Base-by-base conservation (phyloP, 2,797 vertebrate genomes). In the Rhadinocentrus ornatus region DNA sequence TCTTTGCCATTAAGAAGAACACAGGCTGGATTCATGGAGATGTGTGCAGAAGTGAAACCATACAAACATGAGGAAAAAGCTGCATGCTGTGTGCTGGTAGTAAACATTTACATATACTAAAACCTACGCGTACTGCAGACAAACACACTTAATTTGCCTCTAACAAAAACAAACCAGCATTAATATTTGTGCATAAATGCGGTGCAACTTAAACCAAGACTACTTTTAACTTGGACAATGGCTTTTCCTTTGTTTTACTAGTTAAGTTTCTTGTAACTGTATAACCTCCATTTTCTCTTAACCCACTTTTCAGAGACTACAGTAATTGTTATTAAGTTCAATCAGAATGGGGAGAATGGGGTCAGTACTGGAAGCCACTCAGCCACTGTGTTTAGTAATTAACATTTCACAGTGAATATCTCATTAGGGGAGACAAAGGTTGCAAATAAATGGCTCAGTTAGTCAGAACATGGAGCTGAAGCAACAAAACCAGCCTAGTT, bases 1-100 rank as follows among this genome's bases (percentile, higher is more conserved):
- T 84, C 75, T 91, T 89, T 93, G 93, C 94, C 93, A 93, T 82
- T 62, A 78, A 89, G 93, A 93, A 93, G 93, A 88, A 93, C 93
- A 94, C 86, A 95, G 92, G 89, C 86, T 46, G 66, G 83, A 89
- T 89, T 87, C 80, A 83, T 82, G 65, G 62, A 93, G 93, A 94
- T 88, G 92, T 84, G 86, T 89, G 76, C 84, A 91, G 84, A 88
- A 94, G 94, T 87, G 93, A 89, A 94, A 54, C 78, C 87, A 91
- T 80, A 89, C 92, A 93, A 89, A 88, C 86, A 87, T 88, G 4
- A 75, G 76, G 91, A 92, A 84, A 92, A 91, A 85, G 89, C 88
- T 75, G 61, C 26, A 20, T 65, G 15, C 8, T 20, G 55, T 58
- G 10, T 5, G 6, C 24, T 26, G 24, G 22, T 27, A 20, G 16